Base-by-base conservation (phyloP, 1,140 invertebrate genomes). In the Drosophila rufa region DNA sequence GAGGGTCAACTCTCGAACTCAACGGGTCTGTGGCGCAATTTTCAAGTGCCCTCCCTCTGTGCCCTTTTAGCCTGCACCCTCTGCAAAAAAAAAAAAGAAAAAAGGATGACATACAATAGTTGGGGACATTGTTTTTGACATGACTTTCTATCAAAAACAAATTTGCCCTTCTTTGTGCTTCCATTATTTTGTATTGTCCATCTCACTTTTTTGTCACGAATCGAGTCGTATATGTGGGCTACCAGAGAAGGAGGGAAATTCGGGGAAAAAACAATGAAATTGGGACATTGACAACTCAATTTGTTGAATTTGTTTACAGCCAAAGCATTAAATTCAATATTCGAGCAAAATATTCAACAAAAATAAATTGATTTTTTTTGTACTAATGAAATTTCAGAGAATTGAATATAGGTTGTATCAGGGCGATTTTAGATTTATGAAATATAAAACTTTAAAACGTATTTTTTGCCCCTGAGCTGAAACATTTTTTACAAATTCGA, bases 131-230 rank as follows among this genome's bases (percentile, higher is more conserved):
- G 85, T 90, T 90, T 91, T 82, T 90, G 85, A 90, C 85, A 90
- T 90, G 85, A 85, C 79, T 90, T 90, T 90, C 85, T 91, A 91
- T 90, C 86, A 90, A 90, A 90, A 85, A 85, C 85, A 85, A 86
- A 91, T 90, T 90, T 90, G 64, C 59, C 77, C 86, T 82, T 90
- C 86, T 82, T 91, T 90, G 83, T 91, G 67, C 75, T 71, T 17
- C 65, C 57, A 66, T 89, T 89, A 85, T 70, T 84, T 75, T 71
- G 76, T 73, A 74, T 50, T 53, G 45, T 56, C 59, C 58, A 66
- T 66, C 45, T 80, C 33, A 45, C 53, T 67, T 57, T 56, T 61
- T 79, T 60, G 58, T 48, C 68, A 70, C 70, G 66, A 73, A 79
- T 77, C 65, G 66, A 71, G 75, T 64, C 60, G 62, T 69, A 71